phyloP scores from a whole-genome alignment of 1,140 invertebrate species.

The Glomeris maerens region DNA sequence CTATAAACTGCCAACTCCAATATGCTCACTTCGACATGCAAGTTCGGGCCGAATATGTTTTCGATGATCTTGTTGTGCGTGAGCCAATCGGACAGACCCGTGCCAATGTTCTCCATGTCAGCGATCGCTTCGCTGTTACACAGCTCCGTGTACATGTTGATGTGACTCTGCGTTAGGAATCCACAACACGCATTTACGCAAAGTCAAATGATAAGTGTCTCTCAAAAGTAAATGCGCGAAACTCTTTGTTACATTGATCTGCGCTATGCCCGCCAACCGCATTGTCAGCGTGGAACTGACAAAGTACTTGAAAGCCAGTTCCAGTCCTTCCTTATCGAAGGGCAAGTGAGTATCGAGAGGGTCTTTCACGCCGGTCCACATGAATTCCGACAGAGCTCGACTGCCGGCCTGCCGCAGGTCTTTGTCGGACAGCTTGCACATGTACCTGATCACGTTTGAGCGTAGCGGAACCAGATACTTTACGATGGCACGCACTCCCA shows the following conservation, averaged over 20 bases:
- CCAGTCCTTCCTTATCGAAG: constrained; percentile 76
- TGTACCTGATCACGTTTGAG: constrained; percentile 71
- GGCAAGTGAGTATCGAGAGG: constrained; percentile 68
- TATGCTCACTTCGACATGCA: constrained; percentile 71
- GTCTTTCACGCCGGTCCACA: constrained; percentile 87
- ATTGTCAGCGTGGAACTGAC: constrained; percentile 83
- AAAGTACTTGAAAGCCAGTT: constrained; percentile 88
- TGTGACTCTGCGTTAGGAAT: constrained; percentile 46
- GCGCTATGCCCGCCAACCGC: constrained; percentile 75
- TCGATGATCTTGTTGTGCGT: constrained; percentile 81
- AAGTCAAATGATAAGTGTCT: background rate
- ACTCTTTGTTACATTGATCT: constrained; percentile 52
- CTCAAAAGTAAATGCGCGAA: background rate
- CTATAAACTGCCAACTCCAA: too few relatives aligned
- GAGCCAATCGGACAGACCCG: constrained; percentile 71
- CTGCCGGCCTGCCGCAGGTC: constrained; percentile 70
- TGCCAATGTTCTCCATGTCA: constrained; percentile 67
- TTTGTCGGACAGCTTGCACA: constrained; percentile 82
- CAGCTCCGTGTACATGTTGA: constrained; percentile 75
- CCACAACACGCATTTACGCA: background rate
- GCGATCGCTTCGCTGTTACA: constrained; percentile 70
- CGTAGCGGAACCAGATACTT: constrained; percentile 73
- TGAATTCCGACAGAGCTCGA: constrained; percentile 87
- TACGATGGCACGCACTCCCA: constrained; percentile 75
- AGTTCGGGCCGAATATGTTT: constrained; percentile 87